These are phyloP conservation scores for Athrips mouffetella DNA, from an alignment of 2,888 invertebrate genomes.

Conservation along the genomic window DNA sequence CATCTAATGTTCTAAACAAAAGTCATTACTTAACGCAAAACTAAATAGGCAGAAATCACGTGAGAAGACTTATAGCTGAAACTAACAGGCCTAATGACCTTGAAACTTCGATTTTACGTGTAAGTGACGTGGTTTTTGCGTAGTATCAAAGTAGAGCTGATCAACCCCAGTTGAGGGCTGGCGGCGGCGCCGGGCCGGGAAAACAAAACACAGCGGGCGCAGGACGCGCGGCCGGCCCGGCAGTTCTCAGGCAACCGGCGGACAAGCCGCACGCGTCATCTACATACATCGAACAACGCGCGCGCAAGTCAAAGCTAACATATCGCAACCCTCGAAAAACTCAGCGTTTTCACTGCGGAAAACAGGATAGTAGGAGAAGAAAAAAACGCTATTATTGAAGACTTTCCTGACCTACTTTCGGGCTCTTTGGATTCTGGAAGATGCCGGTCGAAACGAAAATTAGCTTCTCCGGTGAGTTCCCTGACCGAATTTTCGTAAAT, in stretches of 20 bases:
- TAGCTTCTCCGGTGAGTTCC: constrained; percentile 73
- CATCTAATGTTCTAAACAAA: not conserved
- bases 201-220: constrained; percentile 19
- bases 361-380: not conserved
- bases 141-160: not conserved
- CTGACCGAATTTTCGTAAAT: constrained; percentile 14
- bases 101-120: constrained; percentile 23
- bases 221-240: constrained; percentile 35
- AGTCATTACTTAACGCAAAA: not conserved
- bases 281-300: constrained; percentile 24
- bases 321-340: constrained; percentile 29
- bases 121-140: constrained; percentile 25
- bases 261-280: constrained; percentile 49
- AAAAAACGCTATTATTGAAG: constrained; percentile 2
- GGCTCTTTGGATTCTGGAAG: constrained; percentile 29
- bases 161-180: constrained; percentile 27
- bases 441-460: constrained; percentile 75
- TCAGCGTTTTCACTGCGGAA: constrained; percentile 20
- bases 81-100: constrained; percentile 2
- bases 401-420: constrained; percentile 14
- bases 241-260: constrained; percentile 63
- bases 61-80: constrained; percentile 4
- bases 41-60: not conserved
- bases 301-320: constrained; percentile 46
- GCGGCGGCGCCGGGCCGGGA: constrained; percentile 31